Evolutionary conservation across 2,797 vertebrate species (phyloP).

Genomic region (Psittacula derbiana): DNA sequence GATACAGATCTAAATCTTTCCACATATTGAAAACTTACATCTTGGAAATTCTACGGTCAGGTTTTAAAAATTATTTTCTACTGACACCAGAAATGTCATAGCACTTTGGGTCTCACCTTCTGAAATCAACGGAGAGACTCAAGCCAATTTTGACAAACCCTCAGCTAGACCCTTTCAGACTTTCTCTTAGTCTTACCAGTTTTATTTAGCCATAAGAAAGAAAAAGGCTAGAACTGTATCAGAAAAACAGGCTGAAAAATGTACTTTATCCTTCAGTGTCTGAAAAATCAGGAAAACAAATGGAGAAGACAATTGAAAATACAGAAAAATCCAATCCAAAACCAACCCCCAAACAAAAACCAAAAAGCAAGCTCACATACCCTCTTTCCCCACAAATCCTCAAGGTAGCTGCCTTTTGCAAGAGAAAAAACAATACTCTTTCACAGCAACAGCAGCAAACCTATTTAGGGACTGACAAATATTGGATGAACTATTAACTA

Average conservation of each 20-base stretch:
- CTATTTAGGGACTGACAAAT: neutral
- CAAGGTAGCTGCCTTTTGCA: neutral
- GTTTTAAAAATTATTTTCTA: neutral
- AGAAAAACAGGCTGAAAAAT: neutral
- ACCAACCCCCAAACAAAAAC: neutral
- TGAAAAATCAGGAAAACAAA: neutral
- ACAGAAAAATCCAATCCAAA: neutral
- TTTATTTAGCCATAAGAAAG: slow-evolving; percentile 20
- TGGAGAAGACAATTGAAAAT: neutral
- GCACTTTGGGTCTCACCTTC: neutral
- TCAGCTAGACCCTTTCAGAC: neutral
- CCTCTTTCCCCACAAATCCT: neutral
- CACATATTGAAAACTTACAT: neutral
- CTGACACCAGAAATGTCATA: neutral
- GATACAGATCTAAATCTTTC: neutral
- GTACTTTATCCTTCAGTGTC: neutral
- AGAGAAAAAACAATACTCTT: neutral
- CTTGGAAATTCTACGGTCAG: neutral
- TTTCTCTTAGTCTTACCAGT: neutral
- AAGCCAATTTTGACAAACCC: neutral
- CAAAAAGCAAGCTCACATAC: neutral
- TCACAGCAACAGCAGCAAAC: neutral
- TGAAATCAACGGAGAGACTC: neutral
- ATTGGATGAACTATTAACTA: neutral
- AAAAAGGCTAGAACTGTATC: neutral